Base-by-base conservation (phyloP, 1,140 invertebrate species). In the Drosophila repletoides region DNA sequence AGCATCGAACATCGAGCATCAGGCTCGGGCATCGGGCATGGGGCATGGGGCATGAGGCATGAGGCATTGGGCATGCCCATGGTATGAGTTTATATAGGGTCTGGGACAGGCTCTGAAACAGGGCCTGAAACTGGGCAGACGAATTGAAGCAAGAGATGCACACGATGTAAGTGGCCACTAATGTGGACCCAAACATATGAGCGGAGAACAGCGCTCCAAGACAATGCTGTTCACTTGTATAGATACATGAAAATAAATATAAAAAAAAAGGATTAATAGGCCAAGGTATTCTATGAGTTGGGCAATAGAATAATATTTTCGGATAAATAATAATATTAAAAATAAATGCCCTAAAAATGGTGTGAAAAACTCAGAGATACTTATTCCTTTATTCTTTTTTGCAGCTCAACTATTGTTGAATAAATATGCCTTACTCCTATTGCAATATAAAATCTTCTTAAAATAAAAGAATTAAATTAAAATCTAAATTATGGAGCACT, bases 101-200 rank as follows among this genome's bases (percentile, higher is more conserved):
- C 29, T 72, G 40, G 33, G 40, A 53, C 28, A 61, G 68, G 31
- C 10, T 22, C 33, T 40, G 33, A 31, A 28, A 29, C 24, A 21
- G 49, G 28, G 49, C 45, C 15, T n/a, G 70, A 38, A 21, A 26
- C 52, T 61, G 70, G 53, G 28, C 76, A 70, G 65, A 74, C 55
- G 52, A 80, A 75, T 71, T 80, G 71, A 70, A 80, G 66, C 76
- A 60, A 80, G 75, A 71, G 75, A 71, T 61, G 74, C 71, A 75
- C 68, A 76, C 64, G 63, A 63, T 83, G 58, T 81, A 83, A 83
- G 79, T 83, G 73, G 76, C 45, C 72, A 73, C 77, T 83, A 83
- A 83, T 83, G 55, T 83, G 69, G 60, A 65, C 60, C 48, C 59
- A 63, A 31, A 22, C 52, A 66, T 53, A 46, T 33, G 9, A 64